Conservation (phyloP, 2,888 invertebrate genomes). For the Drosophila subsilvestris region DNA sequence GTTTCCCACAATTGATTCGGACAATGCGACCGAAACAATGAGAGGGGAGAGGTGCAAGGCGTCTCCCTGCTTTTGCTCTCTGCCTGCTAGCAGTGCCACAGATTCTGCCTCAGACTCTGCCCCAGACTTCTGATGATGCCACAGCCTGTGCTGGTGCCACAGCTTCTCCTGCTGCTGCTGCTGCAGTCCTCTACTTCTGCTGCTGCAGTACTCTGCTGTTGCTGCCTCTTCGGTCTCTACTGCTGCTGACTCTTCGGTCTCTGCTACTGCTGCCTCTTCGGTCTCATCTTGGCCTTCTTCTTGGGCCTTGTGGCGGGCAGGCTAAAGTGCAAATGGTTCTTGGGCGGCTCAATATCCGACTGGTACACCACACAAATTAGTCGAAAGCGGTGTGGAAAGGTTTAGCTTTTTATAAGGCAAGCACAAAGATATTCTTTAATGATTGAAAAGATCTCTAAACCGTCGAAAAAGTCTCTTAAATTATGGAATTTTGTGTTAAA, state of each 20-base stretch:
- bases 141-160: background rate
- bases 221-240: no score
- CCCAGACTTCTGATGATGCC: background rate
- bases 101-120: no score
- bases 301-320: constrained; percentile 21
- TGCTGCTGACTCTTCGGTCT: background rate
- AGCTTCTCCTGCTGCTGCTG: no score
- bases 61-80: background rate
- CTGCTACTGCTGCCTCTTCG: background rate
- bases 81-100: background rate
- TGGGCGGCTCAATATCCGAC: constrained; percentile 16
- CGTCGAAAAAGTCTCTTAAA: background rate
- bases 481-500: background rate
- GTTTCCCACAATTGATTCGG: constrained; percentile 76
- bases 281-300: constrained; percentile 20
- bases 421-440: background rate
- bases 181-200: no score
- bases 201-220: no score
- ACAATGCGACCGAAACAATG: constrained; percentile 63
- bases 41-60: constrained; percentile 10
- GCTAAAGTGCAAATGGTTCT: constrained; percentile 71
- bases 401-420: background rate
- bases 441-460: background rate
- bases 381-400: background rate
- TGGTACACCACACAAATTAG: constrained; percentile 35